Percentiles rank a stretch among this genome's conserved stretches.
phyloP scores from a whole-genome alignment of 2,797 vertebrate genomes.

The Pogonophryne albipinna region DNA sequence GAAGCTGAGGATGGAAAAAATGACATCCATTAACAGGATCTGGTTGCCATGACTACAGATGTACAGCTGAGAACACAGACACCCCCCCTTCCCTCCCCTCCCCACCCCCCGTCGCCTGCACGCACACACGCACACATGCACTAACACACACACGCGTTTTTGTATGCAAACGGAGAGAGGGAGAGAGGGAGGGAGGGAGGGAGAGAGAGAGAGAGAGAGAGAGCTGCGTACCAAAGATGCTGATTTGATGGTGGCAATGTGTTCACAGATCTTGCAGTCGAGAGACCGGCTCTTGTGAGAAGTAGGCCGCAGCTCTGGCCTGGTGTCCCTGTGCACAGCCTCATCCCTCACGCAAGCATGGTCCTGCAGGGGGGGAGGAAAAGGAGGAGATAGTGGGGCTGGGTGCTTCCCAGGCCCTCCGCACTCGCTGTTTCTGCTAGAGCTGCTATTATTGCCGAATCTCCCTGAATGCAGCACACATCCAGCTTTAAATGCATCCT shows the following conservation, averaged over 20 bases:
- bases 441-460: slow-evolving; percentile 79
- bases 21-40: slow-evolving; percentile 86
- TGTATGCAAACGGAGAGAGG: slow-evolving; percentile 30
- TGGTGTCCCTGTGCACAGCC: slow-evolving; percentile 97
- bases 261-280: slow-evolving; percentile 95
- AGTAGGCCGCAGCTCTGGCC: slow-evolving; percentile 99
- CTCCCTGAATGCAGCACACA: slow-evolving; percentile 84
- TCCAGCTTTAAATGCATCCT: slow-evolving; percentile 84
- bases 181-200: background rate
- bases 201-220: background rate
- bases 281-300: slow-evolving; percentile 95
- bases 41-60: slow-evolving; percentile 96
- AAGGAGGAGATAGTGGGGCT: slow-evolving; percentile 83
- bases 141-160: slow-evolving; percentile 4
- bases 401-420: slow-evolving; percentile 83
- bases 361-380: slow-evolving; percentile 85
- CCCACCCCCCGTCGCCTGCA: slow-evolving; percentile 53
- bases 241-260: slow-evolving; percentile 96
- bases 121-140: slow-evolving; percentile 46
- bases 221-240: slow-evolving; percentile 94
- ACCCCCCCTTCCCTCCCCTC: slow-evolving; percentile 48
- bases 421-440: slow-evolving; percentile 74
- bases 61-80: slow-evolving; percentile 83
- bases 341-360: slow-evolving; percentile 95
- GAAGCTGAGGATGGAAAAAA: slow-evolving; percentile 75